Evolutionary conservation across 2,113 vertebrate genomes (phyloP), one percentile per base, ranked within the genome.

Genomic region (Platysteira castanea): DNA sequence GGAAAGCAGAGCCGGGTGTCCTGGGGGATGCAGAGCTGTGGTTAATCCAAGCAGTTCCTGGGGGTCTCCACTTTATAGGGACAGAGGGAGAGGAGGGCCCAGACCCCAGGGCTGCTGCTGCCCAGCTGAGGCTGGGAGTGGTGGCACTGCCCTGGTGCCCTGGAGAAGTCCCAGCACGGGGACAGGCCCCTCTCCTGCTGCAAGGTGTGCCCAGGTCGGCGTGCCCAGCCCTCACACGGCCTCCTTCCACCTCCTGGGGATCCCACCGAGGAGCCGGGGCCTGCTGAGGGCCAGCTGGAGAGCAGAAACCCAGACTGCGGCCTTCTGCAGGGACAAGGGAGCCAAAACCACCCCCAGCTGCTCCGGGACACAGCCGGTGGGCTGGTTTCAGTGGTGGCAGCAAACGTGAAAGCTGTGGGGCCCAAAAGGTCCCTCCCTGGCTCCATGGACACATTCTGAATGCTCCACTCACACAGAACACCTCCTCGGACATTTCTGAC

Each of bases 1-100:
- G 54, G 71, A 95, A 96, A 95, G 85, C 95, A 96, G 88, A 65
- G 37, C 61, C 82, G 90, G 90, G 85, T 79, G 41, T 94, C 92
- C 94, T 39, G 33, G 31, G 74, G 82, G 85, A 86, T 83, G 63
- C 71, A 80, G 83, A 49, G 28, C 74, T 59, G 79, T 74, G 75
- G 80, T 92, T 92, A 92, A 74, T 46, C 85, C 74, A 53, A 83
- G 88, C 42, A 59, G 44, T 46, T 82, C 42, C 88, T 77, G 52
- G 77, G 74, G 84, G 52, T 89, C 90, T 93, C 24, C 27, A 22
- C 70, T 89, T 90, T 52, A 35, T 6, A n/a, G 49, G n/a, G 33
- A 63, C 63, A 81, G 64, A 64, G 67, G 57, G 68, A 84, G 57
- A 60, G 37, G 56, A 74, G 67, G 35, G 41, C 57, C 47, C 1